Evolutionary conservation across 2,888 invertebrate species (phyloP), one percentile per base, ranked within the genome.

Genomic region (Leptopilina myrica): DNA sequence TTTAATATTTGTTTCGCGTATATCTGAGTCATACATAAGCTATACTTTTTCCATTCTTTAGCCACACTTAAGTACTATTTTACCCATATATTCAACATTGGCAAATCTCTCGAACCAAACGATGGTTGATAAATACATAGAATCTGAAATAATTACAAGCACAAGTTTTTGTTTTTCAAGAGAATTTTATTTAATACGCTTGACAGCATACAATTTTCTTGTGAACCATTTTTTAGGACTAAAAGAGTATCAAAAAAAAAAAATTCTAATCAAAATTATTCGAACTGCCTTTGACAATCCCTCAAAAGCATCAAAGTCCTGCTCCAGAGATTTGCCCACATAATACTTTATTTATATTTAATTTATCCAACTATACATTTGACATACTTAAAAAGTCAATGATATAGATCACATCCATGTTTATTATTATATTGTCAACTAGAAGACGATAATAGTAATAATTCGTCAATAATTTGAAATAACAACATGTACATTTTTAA

Each of bases 1-100:
- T 62, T 62, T 15, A 15, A 62, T 62, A 5, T 20, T 20, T 62
- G 20, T 62, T 62, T 62, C 62, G 20, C 9, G 7, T 8, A 62
- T 62, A 62, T 20, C 62, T 62, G 62, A 62, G 62, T 62, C 62
- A 62, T 62, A 20, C 62, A 20, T 62, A 62, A 62, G 49, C 62
- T 62, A 15, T 62, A 62, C 62, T 62, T 62, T 20, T 9, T 20
- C 20, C 8, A 62, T 62, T 20, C 62, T 62, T 62, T 62, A 62
- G 62, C 62, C 15, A 20, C 20, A 62, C 62, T 62, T 62, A 62
- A 20, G 62, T 15, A 62, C 20, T 62, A 62, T 9, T 62, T 62
- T 62, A 20, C 20, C 33, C 3, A 33, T 4, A 33, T 33, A 0
- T 33, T 33, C 3, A 2, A 26, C 33, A 2, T 33, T 33, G 2